A percentile compares a stretch with the other conserved stretches of the same genome.
Evolutionary conservation across 1,140 invertebrate genomes (phyloP).

Genomic region (Mesaphorura yosii): DNA sequence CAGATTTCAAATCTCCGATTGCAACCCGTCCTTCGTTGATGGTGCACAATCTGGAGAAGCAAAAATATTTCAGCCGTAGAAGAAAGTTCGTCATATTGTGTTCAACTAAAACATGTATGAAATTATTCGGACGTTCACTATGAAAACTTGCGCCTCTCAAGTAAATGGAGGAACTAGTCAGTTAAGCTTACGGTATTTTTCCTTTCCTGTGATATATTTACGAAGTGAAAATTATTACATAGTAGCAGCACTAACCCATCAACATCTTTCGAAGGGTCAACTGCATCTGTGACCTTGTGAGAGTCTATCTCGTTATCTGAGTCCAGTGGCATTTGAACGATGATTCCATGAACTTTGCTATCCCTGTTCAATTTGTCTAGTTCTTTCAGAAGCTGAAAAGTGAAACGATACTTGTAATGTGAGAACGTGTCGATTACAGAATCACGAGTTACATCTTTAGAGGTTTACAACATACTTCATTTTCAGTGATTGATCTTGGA

Average conservation of each 20-base stretch:
- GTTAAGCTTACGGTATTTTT: no score
- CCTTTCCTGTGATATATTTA: no score
- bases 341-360: slow-evolving; percentile 80
- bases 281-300: slow-evolving; percentile 72
- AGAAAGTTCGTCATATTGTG: no score
- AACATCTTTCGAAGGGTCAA: slow-evolving; percentile 80
- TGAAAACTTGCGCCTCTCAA: no score
- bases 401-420: slow-evolving; percentile 6
- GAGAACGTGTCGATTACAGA: no score
- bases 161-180: no score
- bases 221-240: not conserved
- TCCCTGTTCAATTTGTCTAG: slow-evolving; percentile 71
- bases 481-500: slow-evolving; percentile 67
- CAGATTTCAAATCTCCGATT: slow-evolving; percentile 62
- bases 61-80: no score
- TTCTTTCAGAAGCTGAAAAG: slow-evolving; percentile 49
- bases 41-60: slow-evolving; percentile 59
- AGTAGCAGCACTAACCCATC: slow-evolving; percentile 57
- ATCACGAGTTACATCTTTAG: not conserved
- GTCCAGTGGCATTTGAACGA: slow-evolving; percentile 94
- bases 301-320: slow-evolving; percentile 67
- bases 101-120: no score
- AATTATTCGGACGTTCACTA: no score
- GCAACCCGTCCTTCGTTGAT: slow-evolving; percentile 80
- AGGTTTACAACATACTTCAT: slow-evolving; percentile 49